Evolutionary conservation across 2,888 invertebrate genomes (phyloP).

Genomic region (Andrena praecox): DNA sequence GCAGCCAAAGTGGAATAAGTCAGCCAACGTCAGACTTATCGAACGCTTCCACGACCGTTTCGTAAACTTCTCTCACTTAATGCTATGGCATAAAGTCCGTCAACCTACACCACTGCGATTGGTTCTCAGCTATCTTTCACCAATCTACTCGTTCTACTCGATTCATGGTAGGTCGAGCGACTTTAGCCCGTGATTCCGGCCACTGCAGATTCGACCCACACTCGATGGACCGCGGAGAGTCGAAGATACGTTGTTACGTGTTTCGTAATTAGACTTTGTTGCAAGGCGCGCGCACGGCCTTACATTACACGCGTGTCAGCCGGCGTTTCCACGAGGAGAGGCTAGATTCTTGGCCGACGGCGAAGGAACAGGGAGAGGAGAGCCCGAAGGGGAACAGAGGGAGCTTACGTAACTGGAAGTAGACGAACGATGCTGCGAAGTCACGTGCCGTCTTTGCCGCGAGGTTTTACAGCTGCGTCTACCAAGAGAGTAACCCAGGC

Average conservation of each 20-base stretch:
- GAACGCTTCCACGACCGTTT: too few species aligned
- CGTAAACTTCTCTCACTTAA: too few species aligned
- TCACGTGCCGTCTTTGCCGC: conserved; percentile 58
- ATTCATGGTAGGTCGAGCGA: too few species aligned
- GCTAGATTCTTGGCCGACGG: background rate
- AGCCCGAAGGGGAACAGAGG: background rate
- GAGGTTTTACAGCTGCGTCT: conserved; percentile 29
- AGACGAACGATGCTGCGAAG: conserved; percentile 57
- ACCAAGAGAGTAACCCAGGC: conserved; percentile 25
- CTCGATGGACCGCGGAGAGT: background rate
- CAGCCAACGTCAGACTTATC: too few species aligned
- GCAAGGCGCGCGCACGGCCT: conserved; percentile 14
- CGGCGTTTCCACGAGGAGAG: conserved; percentile 4
- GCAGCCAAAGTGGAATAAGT: too few species aligned
- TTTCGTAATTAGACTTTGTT: conserved; percentile 29
- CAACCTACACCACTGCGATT: too few species aligned
- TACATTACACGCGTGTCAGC: background rate
- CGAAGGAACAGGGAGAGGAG: background rate
- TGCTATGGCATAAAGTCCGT: too few species aligned
- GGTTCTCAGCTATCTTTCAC: too few species aligned
- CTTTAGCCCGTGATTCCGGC: too few species aligned
- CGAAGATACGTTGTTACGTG: background rate
- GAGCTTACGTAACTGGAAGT: conserved; percentile 64
- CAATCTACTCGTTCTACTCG: too few species aligned
- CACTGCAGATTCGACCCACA: too few species aligned